Percentiles rank a stretch among this genome's conserved stretches.
These are phyloP conservation scores for Pithys albifrons DNA, from an alignment of 2,113 vertebrate species.

Conservation along the genomic window DNA sequence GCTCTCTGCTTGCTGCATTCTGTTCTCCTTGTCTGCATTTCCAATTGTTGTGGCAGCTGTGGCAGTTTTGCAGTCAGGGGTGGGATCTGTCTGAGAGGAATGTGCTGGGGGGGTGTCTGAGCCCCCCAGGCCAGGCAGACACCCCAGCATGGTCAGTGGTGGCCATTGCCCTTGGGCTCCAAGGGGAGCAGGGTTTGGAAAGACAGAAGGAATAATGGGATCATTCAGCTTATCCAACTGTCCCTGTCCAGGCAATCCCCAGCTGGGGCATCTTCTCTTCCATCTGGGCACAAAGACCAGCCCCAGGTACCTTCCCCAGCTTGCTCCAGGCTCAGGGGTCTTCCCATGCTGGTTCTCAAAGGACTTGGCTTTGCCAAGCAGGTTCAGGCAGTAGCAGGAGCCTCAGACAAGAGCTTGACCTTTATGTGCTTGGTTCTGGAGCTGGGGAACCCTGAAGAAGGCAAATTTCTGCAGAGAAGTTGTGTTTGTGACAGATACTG, in stretches of 20 bases:
- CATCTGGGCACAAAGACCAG: not conserved
- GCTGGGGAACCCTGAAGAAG: not conserved
- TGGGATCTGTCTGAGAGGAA: not conserved
- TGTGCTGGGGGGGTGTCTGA: not conserved
- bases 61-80: not conserved
- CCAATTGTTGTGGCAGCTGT: slow-evolving; percentile 13
- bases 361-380: not conserved
- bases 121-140: not conserved
- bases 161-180: not conserved
- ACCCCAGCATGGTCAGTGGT: rapidly evolving
- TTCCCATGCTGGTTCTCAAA: not conserved
- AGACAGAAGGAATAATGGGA: not conserved
- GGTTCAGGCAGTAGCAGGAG: not conserved
- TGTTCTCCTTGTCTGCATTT: not conserved
- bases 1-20: not conserved
- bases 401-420: not conserved
- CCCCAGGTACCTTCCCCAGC: not conserved
- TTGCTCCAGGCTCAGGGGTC: not conserved
- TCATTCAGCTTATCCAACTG: not conserved
- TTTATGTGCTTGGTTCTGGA: not conserved
- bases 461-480: not conserved
- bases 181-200: not conserved
- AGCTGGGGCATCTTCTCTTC: not conserved
- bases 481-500: not conserved
- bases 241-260: not conserved